phyloP scores from a whole-genome alignment of 1,140 invertebrate species.

The Eumeta japonica region DNA sequence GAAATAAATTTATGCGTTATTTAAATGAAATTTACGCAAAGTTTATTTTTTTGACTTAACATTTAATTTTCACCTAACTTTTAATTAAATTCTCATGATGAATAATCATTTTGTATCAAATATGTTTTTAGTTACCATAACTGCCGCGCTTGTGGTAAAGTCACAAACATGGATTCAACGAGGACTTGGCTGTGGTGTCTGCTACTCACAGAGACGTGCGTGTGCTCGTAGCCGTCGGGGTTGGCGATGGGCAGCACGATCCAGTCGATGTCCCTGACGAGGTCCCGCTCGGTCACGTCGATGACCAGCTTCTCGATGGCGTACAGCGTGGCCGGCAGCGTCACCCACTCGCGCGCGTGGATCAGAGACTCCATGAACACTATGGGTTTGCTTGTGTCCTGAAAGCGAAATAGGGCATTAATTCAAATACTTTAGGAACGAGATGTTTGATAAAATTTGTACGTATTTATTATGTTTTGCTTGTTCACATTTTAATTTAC shows the following conservation, averaged over 20 bases:
- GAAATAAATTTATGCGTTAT: too few relatives aligned
- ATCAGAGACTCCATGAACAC: constrained; percentile 61
- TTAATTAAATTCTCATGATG: too few relatives aligned
- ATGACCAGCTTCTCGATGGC: constrained; percentile 65
- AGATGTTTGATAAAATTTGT: too few relatives aligned
- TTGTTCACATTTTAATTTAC: constrained; percentile 32
- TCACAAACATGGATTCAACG: background rate
- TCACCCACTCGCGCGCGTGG: constrained; percentile 69
- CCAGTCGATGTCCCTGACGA: constrained; percentile 46
- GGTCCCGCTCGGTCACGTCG: constrained; percentile 51
- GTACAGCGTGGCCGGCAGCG: constrained; percentile 64
- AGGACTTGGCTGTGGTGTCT: background rate
- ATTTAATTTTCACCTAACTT: too few relatives aligned
- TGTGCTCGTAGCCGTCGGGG: constrained; percentile 55
- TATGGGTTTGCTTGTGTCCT: constrained; percentile 49
- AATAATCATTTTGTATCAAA: too few relatives aligned
- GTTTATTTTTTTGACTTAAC: too few relatives aligned
- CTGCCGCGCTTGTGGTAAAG: too few relatives aligned
- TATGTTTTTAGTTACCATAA: too few relatives aligned
- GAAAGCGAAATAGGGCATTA: too few relatives aligned
- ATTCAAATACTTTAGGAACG: too few relatives aligned
- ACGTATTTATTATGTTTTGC: background rate
- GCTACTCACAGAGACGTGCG: constrained; percentile 26
- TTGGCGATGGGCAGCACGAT: constrained; percentile 57
- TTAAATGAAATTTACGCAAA: too few relatives aligned